Evolutionary conservation across 2,888 invertebrate genomes (phyloP).

Genomic region (Agriopis marginaria): DNA sequence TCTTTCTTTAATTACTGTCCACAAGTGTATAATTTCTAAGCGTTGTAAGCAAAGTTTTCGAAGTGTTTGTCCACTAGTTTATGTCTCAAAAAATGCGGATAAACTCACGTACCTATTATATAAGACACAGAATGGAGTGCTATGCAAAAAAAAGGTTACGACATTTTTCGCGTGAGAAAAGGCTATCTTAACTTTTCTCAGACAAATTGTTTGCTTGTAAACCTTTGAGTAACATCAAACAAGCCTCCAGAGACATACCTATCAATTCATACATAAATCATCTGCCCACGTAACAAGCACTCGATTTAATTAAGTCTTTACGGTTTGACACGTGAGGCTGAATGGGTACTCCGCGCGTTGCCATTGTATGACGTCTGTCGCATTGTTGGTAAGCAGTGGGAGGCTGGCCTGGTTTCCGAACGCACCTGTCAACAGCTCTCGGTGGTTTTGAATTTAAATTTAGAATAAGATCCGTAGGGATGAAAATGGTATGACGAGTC

Average conservation of each 20-base stretch:
- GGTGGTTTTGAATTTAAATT: slow-evolving; percentile 57
- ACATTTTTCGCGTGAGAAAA: slow-evolving; percentile 43
- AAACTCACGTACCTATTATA: too few species aligned
- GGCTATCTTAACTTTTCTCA: slow-evolving; percentile 42
- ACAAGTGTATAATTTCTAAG: too few species aligned
- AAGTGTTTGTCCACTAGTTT: too few species aligned
- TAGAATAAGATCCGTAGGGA: slow-evolving; percentile 36
- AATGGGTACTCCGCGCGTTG: slow-evolving; percentile 68
- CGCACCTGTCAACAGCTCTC: slow-evolving; percentile 75
- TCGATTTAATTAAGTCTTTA: slow-evolving; percentile 83
- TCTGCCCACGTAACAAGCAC: slow-evolving; percentile 73
- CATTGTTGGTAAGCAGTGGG: slow-evolving; percentile 73
- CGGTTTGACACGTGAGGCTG: slow-evolving; percentile 75
- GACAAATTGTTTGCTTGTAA: slow-evolving; percentile 28
- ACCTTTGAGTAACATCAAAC: slow-evolving; percentile 40
- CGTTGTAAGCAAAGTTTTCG: too few species aligned
- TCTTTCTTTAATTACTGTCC: too few species aligned
- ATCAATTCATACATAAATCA: slow-evolving; percentile 69
- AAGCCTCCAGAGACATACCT: slow-evolving; percentile 51
- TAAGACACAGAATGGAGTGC: background rate
- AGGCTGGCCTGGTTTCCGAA: slow-evolving; percentile 72
- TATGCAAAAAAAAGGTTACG: background rate
- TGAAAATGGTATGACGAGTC: slow-evolving; percentile 43
- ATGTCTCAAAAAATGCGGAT: too few species aligned
- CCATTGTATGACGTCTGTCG: slow-evolving; percentile 62